Conservation (phyloP, 2,113 vertebrate genomes). For the Dromaius novaehollandiae region DNA sequence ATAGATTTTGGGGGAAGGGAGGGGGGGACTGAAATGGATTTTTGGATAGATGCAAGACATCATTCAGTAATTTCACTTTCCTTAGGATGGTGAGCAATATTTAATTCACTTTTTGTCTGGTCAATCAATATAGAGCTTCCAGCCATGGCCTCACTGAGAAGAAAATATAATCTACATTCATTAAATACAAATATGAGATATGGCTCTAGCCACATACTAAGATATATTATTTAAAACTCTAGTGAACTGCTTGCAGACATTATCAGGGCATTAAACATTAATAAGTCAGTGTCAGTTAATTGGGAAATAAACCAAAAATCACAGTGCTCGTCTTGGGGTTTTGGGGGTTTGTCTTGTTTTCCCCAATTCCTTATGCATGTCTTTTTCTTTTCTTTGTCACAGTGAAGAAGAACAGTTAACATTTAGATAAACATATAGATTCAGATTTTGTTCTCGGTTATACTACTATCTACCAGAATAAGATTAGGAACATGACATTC, state of each 20-base stretch:
- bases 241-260: slow-evolving; percentile 15
- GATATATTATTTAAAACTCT: slow-evolving; percentile 54
- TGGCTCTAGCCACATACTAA: neutral
- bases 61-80: neutral
- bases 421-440: neutral
- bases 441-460: neutral
- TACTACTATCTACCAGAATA: neutral
- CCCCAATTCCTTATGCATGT: neutral
- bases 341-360: neutral
- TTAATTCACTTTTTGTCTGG: neutral
- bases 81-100: neutral
- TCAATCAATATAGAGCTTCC: neutral
- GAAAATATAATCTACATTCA: neutral
- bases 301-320: slow-evolving; percentile 21
- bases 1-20: neutral
- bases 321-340: neutral
- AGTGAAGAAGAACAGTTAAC: neutral
- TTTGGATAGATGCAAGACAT: neutral
- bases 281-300: slow-evolving; percentile 44
- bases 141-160: neutral
- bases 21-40: neutral
- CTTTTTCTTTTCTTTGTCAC: neutral
- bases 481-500: neutral
- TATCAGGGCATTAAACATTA: slow-evolving; percentile 19
- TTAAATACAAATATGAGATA: slow-evolving; percentile 3